These are phyloP conservation scores for Microtus pennsylvanicus DNA, from an alignment of 2,113 vertebrate genomes.

Conservation along the genomic window DNA sequence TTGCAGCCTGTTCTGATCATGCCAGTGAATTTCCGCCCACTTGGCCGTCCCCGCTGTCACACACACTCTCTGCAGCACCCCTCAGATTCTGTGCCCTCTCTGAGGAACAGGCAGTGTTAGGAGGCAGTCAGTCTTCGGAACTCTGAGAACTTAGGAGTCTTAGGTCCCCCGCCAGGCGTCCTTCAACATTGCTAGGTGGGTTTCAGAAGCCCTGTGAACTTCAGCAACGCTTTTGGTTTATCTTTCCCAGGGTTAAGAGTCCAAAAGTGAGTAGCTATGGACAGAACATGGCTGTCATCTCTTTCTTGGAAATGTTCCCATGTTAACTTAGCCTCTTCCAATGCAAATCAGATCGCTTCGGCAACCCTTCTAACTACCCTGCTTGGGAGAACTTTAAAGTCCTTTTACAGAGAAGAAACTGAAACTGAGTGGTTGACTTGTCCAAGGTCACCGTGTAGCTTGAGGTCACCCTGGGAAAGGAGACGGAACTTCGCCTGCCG, in stretches of 20 bases:
- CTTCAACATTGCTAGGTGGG: not conserved
- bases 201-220: not conserved
- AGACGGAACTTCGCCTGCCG: not conserved
- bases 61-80: not conserved
- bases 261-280: not conserved
- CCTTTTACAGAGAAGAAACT: not conserved
- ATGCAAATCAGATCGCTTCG: not conserved
- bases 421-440: not conserved
- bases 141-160: not conserved
- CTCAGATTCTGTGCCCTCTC: not conserved
- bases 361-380: not conserved
- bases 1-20: not conserved
- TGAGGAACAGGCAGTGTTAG: not conserved
- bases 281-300: not conserved
- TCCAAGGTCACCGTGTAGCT: not conserved
- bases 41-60: not conserved
- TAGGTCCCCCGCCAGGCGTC: not conserved
- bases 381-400: not conserved
- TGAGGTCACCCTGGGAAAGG: not conserved
- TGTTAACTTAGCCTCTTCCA: slow-evolving; percentile 20
- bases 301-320: not conserved
- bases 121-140: not conserved
- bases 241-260: slow-evolving; percentile 5
- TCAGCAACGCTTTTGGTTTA: not conserved
- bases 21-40: not conserved